Evolutionary conservation across 2,113 vertebrate species (phyloP), one percentile per base, ranked within the genome.

Genomic region (Camelus bactrianus): DNA sequence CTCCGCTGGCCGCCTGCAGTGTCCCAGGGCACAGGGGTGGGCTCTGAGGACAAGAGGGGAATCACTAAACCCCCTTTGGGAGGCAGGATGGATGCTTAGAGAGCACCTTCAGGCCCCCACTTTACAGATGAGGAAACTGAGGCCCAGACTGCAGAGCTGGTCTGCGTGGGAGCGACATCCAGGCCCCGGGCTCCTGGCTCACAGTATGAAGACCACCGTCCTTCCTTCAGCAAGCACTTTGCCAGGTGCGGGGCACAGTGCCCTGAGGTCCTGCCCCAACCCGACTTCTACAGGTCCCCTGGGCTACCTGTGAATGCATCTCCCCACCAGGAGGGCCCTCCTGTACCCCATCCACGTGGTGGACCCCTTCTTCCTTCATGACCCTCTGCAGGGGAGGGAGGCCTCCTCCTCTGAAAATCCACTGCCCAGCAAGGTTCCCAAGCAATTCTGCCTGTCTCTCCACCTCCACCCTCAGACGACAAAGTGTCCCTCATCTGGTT

Each of bases 201-300:
- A 5, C 14, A 20, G 52, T 19, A 22, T 9, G 9, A 28, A 46
- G 86, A 46, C 75, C 24, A 10, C 17, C 60, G 3, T 24, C 2
- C 14, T 9, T 8, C 32, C 2, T 5, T 28, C 56, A 2, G 22
- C 6, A 12, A 28, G 6, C 14, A 8, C 15, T 50, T 30, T 17
- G 1, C 2, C 32, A n/a, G 11, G 8, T 0, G 15, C 14, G 8
- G 56, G 42, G 16, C 38, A 24, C 0, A 6, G 35, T 0, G 3
- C 38, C 75, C 62, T 20, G 52, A 7, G 1, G 52, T n/a, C 89
- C 16, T 10, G 77, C 15, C 6, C 54, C 30, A 35, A 5, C 38
- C 52, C 11, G 1, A 5, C 26, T 38, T 30, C 73, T 38, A 38
- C 7, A 3, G 26, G n/a, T 15, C 30, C 13, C 42, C 22, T 0